Evolutionary conservation across 2,888 invertebrate species (phyloP), one percentile per base, ranked within the genome.

Genomic region (Lamproptera curius): DNA sequence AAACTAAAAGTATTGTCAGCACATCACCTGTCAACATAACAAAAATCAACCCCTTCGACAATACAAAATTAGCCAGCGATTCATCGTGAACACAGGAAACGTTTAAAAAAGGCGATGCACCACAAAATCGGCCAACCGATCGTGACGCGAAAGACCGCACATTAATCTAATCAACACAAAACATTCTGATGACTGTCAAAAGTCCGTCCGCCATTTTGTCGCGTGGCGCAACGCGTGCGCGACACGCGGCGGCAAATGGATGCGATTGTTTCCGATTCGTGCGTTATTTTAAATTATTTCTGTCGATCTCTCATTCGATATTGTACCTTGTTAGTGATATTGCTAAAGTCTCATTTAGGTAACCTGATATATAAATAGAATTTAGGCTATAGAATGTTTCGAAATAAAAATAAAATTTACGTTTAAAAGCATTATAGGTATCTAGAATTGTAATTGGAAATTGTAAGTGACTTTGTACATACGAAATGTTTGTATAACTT

Each of bases 91-190:
- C 52, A n/a, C n/a, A n/a, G 55, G 53, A 53, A 51, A 51, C 53
- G 49, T 52, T 55, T n/a, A n/a, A n/a, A n/a, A n/a, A n/a, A n/a
- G n/a, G n/a, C n/a, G n/a, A n/a, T 38, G 11, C 34, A 31, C 37
- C 41, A 13, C 44, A 35, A 41, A 45, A 41, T 37, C 38, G 42
- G 38, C 50, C 46, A 33, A 38, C 38, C 38, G 34, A 17, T 39
- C 26, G 34, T 43, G 56, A 57, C 58, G 55, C 45, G 52, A 44
- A 57, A 62, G 54, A 62, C 63, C 64, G 57, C 70, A 66, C 67
- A 66, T 69, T 67, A 70, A 70, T 70, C 67, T 68, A 68, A 70
- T 70, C 61, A 67, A 65, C 68, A 70, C 69, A 69, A 70, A 67
- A 79, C 76, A 80, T 71, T 52, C 52, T 68, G 67, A 68, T 68